Conservation (phyloP, 2,113 vertebrate genomes). For the cattle (Bos taurus) region DNA sequence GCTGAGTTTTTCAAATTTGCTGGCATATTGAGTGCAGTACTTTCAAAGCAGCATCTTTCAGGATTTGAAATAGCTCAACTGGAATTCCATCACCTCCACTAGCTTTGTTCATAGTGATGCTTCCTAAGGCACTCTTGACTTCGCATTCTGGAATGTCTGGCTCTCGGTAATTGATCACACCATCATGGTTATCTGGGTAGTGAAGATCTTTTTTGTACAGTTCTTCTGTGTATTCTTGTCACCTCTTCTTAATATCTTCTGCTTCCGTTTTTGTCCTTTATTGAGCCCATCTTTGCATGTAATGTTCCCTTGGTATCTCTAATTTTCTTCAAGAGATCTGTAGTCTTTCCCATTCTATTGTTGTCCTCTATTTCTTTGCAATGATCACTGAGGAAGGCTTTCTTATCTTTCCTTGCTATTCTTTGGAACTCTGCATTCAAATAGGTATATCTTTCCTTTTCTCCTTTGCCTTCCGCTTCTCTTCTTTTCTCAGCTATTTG, state of each 20-base stretch:
- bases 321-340: neutral
- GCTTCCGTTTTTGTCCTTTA: neutral
- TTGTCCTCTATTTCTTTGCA: neutral
- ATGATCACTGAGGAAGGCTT: neutral
- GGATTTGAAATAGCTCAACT: neutral
- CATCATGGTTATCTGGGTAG: neutral
- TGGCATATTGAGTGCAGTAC: neutral
- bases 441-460: neutral
- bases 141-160: neutral
- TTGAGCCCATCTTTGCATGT: neutral
- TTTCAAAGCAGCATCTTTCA: neutral
- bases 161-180: neutral
- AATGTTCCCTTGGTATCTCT: neutral
- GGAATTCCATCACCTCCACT: neutral
- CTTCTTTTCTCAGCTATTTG: neutral
- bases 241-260: neutral
- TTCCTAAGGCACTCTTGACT: neutral
- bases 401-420: neutral
- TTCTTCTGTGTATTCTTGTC: neutral
- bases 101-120: neutral
- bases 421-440: neutral
- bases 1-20: neutral
- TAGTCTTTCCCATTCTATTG: neutral
- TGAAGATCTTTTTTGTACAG: neutral
- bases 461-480: neutral